Percentiles rank a stretch among this genome's conserved stretches.
Evolutionary conservation across 2,797 vertebrate species (phyloP).

Genomic region (Emydoidea blandingii): DNA sequence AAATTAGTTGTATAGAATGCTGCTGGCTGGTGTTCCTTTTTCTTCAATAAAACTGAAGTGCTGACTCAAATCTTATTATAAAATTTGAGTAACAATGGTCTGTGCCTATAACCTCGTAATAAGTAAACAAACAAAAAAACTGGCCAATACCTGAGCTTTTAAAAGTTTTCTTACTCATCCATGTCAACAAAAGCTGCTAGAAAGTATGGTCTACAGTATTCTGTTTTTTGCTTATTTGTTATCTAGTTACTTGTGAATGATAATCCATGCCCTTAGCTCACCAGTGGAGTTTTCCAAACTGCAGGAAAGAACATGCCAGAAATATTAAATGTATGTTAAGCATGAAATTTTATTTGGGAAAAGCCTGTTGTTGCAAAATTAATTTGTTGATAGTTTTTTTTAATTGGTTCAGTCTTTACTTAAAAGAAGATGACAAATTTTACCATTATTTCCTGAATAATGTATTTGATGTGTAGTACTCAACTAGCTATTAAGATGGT

Average conservation of each 20-base stretch:
- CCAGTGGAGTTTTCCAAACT: rapidly evolving
- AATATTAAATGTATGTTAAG: background rate
- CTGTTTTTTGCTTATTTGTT: background rate
- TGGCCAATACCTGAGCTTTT: background rate
- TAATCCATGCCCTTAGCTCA: background rate
- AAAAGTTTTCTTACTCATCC: background rate
- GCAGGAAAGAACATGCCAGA: background rate
- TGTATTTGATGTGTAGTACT: background rate
- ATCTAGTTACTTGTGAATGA: background rate
- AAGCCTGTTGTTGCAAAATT: background rate
- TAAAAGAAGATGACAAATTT: slow-evolving; percentile 7
- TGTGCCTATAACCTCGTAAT: background rate
- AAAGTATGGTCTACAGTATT: rapidly evolving
- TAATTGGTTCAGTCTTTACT: background rate
- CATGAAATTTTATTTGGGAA: background rate
- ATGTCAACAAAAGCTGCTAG: background rate
- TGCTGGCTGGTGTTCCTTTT: background rate
- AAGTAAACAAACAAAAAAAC: background rate
- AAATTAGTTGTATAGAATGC: background rate
- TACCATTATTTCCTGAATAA: background rate
- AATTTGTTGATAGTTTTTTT: background rate
- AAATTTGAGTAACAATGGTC: background rate
- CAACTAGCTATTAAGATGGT: slow-evolving; percentile 6
- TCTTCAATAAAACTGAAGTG: background rate
- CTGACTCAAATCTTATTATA: background rate